Base-by-base conservation (phyloP, 2,113 vertebrate genomes). In the Tetrao urogallus region DNA sequence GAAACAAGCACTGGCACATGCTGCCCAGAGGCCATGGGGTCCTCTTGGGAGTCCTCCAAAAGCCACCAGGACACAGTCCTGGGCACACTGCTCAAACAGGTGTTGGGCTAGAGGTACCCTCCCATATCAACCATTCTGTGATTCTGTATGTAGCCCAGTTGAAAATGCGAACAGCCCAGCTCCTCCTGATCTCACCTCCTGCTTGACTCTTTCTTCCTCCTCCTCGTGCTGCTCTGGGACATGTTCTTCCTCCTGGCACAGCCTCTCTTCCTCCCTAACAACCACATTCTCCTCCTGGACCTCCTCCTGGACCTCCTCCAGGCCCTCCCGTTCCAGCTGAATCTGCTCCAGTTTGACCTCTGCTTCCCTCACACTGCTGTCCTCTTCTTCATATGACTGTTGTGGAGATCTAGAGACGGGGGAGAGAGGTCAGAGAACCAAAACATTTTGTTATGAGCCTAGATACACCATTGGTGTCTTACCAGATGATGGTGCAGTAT, bases 341-440 rank as follows among this genome's bases (percentile, higher is more conserved):
- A 99, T 96, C 91, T 97, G 98, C 96, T 98, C 98, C 93, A 98
- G 92, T 65, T 96, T 97, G 93, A 89, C 97, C 86, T 98, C 77
- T 0, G 97, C 96, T 91, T 98, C 98, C 64, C 87, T 91, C 88
- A 97, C 94, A 3, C 86, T 79, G 15, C 89, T 7, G 0, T 95
- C 91, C 66, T 98, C 97, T 42, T 67, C 95, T 64, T 95, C 94
- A 2, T 82, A 94, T 3, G 63, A 45, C 13, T 73, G 80, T 25
- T 32, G 87, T 3, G 54, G 71, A 78, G 97, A 89, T 52, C 97
- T 98, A 27, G 30, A 52, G 24, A 19, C n/a, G 2, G 16, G 3
- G 12, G 18, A 77, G 25, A 72, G n/a, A 57, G 13, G 30, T 48
- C 30, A 50, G 63, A 82, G 48, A 24, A 85, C 6, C 28, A 82